Evolutionary conservation across 2,888 invertebrate genomes (phyloP).

Genomic region (Alitta virens): DNA sequence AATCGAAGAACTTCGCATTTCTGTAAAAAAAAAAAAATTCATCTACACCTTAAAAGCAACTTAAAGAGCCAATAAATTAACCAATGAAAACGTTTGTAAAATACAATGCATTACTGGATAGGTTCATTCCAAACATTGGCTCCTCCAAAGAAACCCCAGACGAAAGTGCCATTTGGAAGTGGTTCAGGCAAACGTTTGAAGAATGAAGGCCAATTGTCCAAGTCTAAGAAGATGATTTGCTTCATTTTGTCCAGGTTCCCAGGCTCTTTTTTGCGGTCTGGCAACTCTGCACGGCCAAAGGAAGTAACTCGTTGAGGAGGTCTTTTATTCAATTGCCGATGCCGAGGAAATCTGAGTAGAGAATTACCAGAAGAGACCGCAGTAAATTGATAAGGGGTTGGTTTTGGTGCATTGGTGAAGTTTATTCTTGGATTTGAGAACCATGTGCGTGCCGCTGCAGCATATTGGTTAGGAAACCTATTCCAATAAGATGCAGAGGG

Average conservation of each 20-base stretch:
- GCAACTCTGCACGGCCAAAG: too few species aligned
- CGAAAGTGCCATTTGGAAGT: constrained; percentile 30
- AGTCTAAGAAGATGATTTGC: constrained; percentile 37
- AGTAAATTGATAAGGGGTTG: not conserved
- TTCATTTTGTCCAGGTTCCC: constrained; percentile 30
- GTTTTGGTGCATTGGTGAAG: not conserved
- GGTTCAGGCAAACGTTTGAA: constrained; percentile 31
- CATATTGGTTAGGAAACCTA: too few species aligned
- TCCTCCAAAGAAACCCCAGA: constrained; percentile 38
- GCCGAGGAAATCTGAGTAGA: too few species aligned
- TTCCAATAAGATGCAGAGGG: too few species aligned
- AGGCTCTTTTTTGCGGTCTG: not conserved
- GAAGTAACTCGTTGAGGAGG: too few species aligned
- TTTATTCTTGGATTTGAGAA: too few species aligned
- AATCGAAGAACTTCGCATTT: not conserved
- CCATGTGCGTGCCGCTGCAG: too few species aligned
- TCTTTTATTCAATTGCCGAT: too few species aligned
- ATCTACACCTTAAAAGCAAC: too few species aligned
- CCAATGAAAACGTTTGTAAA: too few species aligned
- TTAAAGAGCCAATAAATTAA: too few species aligned
- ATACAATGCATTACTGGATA: constrained; percentile 14
- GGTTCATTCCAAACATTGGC: constrained; percentile 32
- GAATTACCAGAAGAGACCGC: too few species aligned
- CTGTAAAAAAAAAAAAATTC: constrained; percentile 4
- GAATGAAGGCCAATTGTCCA: constrained; percentile 37